Percentiles rank a stretch among this genome's conserved stretches.
Conservation (phyloP, 2,797 vertebrate species). For the Gymnoscopelus microlampas region DNA sequence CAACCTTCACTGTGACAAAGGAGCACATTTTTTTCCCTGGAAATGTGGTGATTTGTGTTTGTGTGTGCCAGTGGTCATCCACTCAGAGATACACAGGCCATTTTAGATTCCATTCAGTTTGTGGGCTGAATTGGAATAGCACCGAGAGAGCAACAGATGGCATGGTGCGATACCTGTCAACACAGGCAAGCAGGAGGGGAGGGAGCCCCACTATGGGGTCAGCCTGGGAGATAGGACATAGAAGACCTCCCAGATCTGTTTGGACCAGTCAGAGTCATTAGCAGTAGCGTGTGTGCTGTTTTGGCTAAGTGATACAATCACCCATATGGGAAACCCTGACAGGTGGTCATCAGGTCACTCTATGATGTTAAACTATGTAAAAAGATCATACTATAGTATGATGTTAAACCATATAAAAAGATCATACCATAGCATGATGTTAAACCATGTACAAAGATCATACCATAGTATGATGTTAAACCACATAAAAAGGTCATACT, state of each 20-base stretch:
- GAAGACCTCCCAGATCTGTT: conserved; percentile 65
- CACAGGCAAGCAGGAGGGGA: conserved; percentile 56
- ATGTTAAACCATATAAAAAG: no score
- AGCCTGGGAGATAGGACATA: conserved; percentile 30
- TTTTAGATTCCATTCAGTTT: conserved; percentile 35
- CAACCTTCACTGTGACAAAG: conserved; percentile 44
- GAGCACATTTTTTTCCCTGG: conserved; percentile 42
- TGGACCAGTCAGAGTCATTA: conserved; percentile 60
- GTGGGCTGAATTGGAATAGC: conserved; percentile 31
- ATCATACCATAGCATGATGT: no score
- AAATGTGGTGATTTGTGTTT: conserved; percentile 24
- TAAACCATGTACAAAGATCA: no score
- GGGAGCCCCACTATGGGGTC: conserved; percentile 36
- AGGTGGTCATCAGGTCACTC: conserved; percentile 32
- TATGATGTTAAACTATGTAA: background rate
- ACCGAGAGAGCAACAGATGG: conserved; percentile 63
- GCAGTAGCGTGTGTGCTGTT: conserved; percentile 50
- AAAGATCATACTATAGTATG: background rate
- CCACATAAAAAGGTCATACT: background rate
- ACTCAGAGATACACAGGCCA: conserved; percentile 35
- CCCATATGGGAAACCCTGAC: conserved; percentile 33
- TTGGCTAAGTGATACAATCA: conserved; percentile 50
- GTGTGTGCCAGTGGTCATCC: conserved; percentile 45
- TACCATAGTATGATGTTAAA: no score
- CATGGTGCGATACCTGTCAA: conserved; percentile 67